Base-by-base conservation (phyloP, 92 coral and sea anemone species). In the Epizoanthus stellaris region DNA sequence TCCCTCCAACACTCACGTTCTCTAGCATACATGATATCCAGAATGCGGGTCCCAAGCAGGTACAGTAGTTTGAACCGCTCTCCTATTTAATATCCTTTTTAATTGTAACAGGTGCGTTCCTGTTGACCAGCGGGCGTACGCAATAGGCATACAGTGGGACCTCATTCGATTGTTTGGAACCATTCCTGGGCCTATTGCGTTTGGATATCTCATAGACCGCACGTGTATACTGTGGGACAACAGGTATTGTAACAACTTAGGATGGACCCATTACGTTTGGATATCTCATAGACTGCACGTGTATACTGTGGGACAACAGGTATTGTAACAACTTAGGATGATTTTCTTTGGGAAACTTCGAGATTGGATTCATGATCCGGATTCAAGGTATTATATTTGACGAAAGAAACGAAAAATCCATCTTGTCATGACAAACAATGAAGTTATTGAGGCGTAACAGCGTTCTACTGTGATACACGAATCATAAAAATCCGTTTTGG, bases 121-220 rank as follows among this genome's bases (percentile, higher is more conserved):
- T 23, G 65, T 66, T 79, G 90, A 88, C 12, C 96, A 89, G 88
- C 91, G 93, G 52, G 82, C 97, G 0, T 95, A 91, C 86, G 98
- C 95, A 6, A 53, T 95, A 66, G 98, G 97, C 25, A 72, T 87
- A 64, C 98, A 95, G 80, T 85, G 86, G 67, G 85, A 81, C 73
- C 64, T 93, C 34, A 8, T 83, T 0, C 90, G 98, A 39, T n/a
- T 91, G 42, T 73, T 95, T 36, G 98, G 98, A 0, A 75, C 95
- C 17, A 91, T 95, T 53, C 98, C 98, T 30, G 98, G 95, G n/a
- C 97, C 98, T 10, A 88, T 95, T 34, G 72, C 93, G 1, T 76
- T 88, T 67, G 98, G 98, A 2, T 72, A 85, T 40, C 65, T 95
- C 20, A 74, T 95, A 25, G 98, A 95, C 90, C 87, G 59, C 47